Evolutionary conservation across 2,797 vertebrate genomes (phyloP).

Genomic region (Chaetodon trifasciatus): DNA sequence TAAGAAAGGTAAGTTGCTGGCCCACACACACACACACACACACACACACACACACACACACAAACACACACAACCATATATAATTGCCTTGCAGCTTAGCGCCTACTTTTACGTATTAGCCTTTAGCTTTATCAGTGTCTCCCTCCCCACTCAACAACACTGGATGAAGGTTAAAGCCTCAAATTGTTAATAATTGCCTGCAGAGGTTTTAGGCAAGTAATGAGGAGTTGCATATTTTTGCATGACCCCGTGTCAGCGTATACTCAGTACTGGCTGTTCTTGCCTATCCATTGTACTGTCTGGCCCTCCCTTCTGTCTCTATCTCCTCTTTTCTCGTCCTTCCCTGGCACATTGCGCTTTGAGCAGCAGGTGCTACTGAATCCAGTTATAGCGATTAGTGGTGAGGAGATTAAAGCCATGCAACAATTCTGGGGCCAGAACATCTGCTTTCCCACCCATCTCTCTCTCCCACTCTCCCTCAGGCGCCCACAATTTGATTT

Average conservation of each 20-base stretch:
- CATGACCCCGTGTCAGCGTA: slow-evolving; percentile 36
- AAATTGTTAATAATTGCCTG: slow-evolving; percentile 58
- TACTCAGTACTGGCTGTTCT: slow-evolving; percentile 56
- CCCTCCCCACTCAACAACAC: slow-evolving; percentile 52
- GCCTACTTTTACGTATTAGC: slow-evolving; percentile 54
- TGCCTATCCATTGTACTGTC: slow-evolving; percentile 63
- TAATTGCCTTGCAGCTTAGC: slow-evolving; percentile 61
- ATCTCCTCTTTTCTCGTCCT: slow-evolving; percentile 67
- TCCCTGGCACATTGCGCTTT: slow-evolving; percentile 71
- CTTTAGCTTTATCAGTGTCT: slow-evolving; percentile 46
- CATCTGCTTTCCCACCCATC: slow-evolving; percentile 83
- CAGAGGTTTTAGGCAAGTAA: slow-evolving; percentile 44
- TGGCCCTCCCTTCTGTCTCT: slow-evolving; percentile 55
- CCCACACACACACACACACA: background rate
- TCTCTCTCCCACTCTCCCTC: slow-evolving; percentile 48
- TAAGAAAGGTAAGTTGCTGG: slow-evolving; percentile 93
- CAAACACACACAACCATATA: slow-evolving; percentile 17
- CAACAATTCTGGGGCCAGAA: slow-evolving; percentile 82
- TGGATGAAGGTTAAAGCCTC: slow-evolving; percentile 62
- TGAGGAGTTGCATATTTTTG: slow-evolving; percentile 56
- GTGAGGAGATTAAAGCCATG: slow-evolving; percentile 84
- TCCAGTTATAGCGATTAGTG: slow-evolving; percentile 87
- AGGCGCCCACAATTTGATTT: slow-evolving; percentile 59
- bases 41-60: background rate
- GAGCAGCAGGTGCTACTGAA: slow-evolving; percentile 84